Percentiles rank a stretch among this genome's conserved stretches.
These are phyloP conservation scores for Xylocampa areola DNA, from an alignment of 2,888 invertebrate species.

Conservation along the genomic window DNA sequence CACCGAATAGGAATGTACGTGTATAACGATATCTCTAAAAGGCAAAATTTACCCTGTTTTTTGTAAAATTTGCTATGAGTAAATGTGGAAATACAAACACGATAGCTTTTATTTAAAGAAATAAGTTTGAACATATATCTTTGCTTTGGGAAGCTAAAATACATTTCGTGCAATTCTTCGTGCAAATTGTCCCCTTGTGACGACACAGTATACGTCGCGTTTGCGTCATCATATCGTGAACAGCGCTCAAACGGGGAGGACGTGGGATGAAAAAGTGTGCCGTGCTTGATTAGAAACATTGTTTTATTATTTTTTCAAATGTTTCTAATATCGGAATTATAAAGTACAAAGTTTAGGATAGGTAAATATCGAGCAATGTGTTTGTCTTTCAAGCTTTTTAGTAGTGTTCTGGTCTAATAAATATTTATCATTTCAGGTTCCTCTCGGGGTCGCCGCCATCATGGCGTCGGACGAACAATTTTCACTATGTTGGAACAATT, in stretches of 20 bases:
- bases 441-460: constrained; percentile 85
- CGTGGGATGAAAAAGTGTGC: constrained; percentile 76
- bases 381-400: background rate
- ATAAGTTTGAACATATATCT: background rate
- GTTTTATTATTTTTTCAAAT: constrained; percentile 80
- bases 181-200: constrained; percentile 71
- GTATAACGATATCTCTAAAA: background rate
- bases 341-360: constrained; percentile 88
- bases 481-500: constrained; percentile 94
- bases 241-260: constrained; percentile 84
- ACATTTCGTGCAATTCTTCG: constrained; percentile 68
- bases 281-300: constrained; percentile 77
- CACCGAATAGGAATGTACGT: constrained; percentile 12
- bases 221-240: constrained; percentile 86
- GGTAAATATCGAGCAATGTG: constrained; percentile 68
- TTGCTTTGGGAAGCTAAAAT: constrained; percentile 38
- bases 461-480: constrained; percentile 93
- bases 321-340: constrained; percentile 85
- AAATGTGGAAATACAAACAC: constrained; percentile 50
- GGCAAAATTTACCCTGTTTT: background rate
- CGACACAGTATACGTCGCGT: constrained; percentile 79
- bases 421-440: constrained; percentile 73
- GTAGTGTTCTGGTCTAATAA: background rate
- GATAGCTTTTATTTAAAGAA: background rate
- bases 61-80: background rate